Conservation (phyloP, 2,113 vertebrate species). For the Cavia aperea region DNA sequence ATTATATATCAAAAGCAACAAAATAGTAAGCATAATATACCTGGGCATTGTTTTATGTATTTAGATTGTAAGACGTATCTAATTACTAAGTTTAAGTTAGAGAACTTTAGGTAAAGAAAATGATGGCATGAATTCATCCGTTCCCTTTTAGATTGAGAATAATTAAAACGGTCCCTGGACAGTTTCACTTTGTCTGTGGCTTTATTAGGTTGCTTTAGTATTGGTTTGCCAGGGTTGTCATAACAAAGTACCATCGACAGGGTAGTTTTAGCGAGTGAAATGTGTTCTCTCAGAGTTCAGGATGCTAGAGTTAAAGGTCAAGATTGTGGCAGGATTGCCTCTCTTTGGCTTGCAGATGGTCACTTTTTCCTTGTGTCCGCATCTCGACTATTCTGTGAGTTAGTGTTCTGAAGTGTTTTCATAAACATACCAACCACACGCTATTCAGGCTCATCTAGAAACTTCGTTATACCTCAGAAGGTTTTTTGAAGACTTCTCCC, state of each 20-base stretch:
- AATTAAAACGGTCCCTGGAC: neutral
- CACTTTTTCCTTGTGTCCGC: neutral
- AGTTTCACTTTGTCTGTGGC: neutral
- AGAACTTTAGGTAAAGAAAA: constrained; percentile 14
- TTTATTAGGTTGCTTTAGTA: neutral
- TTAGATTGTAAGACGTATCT: neutral
- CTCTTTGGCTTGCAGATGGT: neutral
- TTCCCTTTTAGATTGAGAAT: neutral
- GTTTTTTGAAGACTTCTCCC: neutral
- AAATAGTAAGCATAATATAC: neutral
- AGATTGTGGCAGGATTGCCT: neutral
- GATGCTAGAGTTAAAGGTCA: neutral
- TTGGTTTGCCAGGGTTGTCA: neutral
- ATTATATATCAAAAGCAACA: neutral
- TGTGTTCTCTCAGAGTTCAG: neutral
- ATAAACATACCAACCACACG: neutral
- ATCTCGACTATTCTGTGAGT: neutral
- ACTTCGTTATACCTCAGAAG: neutral
- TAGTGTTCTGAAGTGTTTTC: neutral
- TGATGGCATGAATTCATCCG: neutral
- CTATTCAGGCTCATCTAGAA: neutral
- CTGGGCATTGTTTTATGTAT: neutral
- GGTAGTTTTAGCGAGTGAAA: neutral
- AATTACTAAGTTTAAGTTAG: neutral
- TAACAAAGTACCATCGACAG: neutral